A percentile compares a stretch with the other conserved stretches of the same genome.
Conservation (phyloP, 2,888 invertebrate genomes). For the Fragum fragum region DNA sequence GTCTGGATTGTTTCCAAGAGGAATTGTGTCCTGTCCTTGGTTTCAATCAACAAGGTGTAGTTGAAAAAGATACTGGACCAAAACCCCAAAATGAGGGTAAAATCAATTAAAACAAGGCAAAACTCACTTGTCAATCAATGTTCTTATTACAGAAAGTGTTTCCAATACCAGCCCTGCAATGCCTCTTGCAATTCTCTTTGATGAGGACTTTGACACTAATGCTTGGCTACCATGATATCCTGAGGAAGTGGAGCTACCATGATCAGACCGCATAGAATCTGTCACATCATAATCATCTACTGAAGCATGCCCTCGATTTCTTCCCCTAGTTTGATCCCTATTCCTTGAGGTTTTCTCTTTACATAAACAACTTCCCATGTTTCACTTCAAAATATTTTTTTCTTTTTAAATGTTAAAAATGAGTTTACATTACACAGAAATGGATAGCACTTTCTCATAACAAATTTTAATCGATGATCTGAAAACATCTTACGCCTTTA, state of each 20-base stretch:
- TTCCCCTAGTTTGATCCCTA: slow-evolving; percentile 44
- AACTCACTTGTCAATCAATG: slow-evolving; percentile 95
- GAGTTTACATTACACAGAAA: too few species aligned
- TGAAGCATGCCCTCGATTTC: slow-evolving; percentile 33
- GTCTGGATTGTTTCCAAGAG: too few species aligned
- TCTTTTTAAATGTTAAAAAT: background rate
- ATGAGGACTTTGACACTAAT: slow-evolving; percentile 45
- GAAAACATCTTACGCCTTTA: too few species aligned
- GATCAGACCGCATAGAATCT: slow-evolving; percentile 52
- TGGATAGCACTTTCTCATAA: too few species aligned
- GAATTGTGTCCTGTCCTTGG: too few species aligned
- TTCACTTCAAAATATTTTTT: background rate
- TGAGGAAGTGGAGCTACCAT: slow-evolving; percentile 63
- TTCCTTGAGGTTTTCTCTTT: slow-evolving; percentile 88
- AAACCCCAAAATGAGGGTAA: too few species aligned
- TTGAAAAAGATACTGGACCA: too few species aligned
- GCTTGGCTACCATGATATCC: slow-evolving; percentile 71
- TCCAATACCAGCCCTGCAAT: slow-evolving; percentile 93
- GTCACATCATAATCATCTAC: slow-evolving; percentile 44
- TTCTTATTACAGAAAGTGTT: slow-evolving; percentile 93
- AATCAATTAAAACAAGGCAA: too few species aligned
- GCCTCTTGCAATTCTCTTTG: slow-evolving; percentile 87
- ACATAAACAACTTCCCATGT: slow-evolving; percentile 93
- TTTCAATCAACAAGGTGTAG: too few species aligned
- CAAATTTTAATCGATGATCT: too few species aligned